Percentiles rank a stretch among this genome's conserved stretches.
Evolutionary conservation across 1,140 invertebrate species (phyloP).

Genomic region (Nomia melanderi): DNA sequence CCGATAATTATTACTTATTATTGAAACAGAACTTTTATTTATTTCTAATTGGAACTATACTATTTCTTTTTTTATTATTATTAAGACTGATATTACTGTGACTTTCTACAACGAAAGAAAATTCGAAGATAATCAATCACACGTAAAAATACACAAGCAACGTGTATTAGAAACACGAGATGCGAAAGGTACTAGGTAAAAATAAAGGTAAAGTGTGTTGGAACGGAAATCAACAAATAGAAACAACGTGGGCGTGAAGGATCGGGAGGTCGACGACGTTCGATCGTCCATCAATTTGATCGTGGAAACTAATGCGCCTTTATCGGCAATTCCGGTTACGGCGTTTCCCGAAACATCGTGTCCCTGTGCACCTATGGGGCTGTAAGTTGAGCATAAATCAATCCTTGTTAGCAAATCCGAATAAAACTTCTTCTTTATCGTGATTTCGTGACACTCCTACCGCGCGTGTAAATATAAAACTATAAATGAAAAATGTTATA

Average conservation of each 20-base stretch:
- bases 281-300: constrained; percentile 52
- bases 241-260: constrained; percentile 31
- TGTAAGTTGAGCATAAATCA: constrained; percentile 51
- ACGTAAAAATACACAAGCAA: neutral
- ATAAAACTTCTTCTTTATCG: neutral
- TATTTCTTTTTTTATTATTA: too few relatives aligned
- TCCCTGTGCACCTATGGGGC: constrained; percentile 11
- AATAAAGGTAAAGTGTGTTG: neutral
- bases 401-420: constrained; percentile 21
- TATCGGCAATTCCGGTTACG: constrained; percentile 54
- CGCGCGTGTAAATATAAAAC: too few relatives aligned
- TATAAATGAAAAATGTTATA: too few relatives aligned
- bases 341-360: constrained; percentile 35
- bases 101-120: too few relatives aligned
- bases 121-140: neutral
- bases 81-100: too few relatives aligned
- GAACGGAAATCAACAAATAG: constrained; percentile 31
- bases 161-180: too few relatives aligned
- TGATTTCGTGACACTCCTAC: neutral
- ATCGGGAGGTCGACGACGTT: constrained; percentile 18
- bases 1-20: too few relatives aligned
- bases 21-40: too few relatives aligned
- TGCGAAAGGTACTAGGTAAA: too few relatives aligned
- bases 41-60: too few relatives aligned
- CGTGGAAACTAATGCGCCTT: constrained; percentile 54